Evolutionary conservation across 2,888 invertebrate species (phyloP).

Genomic region (Caenorhabditis sinica): DNA sequence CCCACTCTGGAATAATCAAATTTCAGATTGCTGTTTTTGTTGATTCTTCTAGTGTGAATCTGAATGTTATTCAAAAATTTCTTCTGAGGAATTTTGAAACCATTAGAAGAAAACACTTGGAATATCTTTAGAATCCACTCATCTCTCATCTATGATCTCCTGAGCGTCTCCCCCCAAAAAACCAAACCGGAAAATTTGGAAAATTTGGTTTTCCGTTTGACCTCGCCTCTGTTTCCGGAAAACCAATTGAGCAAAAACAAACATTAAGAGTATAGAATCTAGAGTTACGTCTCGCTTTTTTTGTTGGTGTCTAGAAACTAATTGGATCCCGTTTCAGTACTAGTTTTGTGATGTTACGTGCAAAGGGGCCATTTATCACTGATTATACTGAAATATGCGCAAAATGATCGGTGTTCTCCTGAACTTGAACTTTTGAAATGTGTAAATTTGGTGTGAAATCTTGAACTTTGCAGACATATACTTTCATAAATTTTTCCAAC

Average conservation of each 20-base stretch:
- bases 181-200: constrained; percentile 31
- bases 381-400: constrained; percentile 4
- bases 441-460: no score
- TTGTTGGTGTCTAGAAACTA: background rate
- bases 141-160: constrained; percentile 55
- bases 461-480: no score
- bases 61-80: constrained; percentile 3
- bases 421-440: background rate
- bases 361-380: background rate
- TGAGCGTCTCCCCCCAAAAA: constrained; percentile 10
- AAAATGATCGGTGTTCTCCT: background rate
- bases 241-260: constrained; percentile 36
- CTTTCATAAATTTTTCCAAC: background rate
- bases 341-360: background rate
- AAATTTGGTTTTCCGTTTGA: constrained; percentile 31
- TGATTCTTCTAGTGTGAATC: background rate
- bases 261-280: constrained; percentile 27
- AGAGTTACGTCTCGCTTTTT: constrained; percentile 25
- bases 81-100: background rate
- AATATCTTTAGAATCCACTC: constrained; percentile 24
- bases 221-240: constrained; percentile 48
- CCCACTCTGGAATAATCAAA: constrained; percentile 75
- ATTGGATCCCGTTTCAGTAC: constrained; percentile 7
- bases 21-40: background rate
- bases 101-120: constrained; percentile 35